These are phyloP conservation scores for Erythrolamprus reginae DNA, from an alignment of 2,113 vertebrate genomes.

Conservation along the genomic window DNA sequence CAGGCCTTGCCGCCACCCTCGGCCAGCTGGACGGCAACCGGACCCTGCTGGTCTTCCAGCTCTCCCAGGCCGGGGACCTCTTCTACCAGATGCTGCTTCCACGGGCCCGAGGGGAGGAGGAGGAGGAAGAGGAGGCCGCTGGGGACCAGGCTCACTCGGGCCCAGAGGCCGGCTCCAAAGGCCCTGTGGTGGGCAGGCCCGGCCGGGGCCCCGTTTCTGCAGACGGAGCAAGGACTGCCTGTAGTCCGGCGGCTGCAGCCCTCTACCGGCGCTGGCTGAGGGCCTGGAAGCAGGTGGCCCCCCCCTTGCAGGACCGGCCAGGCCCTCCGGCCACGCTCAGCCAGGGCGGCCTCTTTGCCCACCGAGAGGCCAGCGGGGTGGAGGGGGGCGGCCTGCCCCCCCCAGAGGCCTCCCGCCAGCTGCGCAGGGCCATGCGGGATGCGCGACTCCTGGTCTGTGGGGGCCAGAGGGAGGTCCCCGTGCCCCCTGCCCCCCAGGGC, in stretches of 20 bases:
- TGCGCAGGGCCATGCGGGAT: slow-evolving; percentile 51
- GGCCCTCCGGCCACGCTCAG: slow-evolving; percentile 22
- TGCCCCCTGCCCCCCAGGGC: slow-evolving; percentile 23
- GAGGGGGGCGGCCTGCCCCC: fast-evolving
- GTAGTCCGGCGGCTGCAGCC: fast-evolving
- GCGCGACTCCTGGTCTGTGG: slow-evolving; percentile 37
- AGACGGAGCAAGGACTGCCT: not conserved
- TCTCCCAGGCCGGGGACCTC: slow-evolving; percentile 76
- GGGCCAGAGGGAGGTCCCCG: not conserved
- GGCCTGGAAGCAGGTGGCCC: fast-evolving
- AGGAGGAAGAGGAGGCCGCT: too few species aligned
- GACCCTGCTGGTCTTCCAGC: slow-evolving; percentile 70
- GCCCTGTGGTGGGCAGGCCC: fast-evolving
- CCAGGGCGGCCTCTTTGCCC: slow-evolving; percentile 2
- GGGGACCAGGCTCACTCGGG: not conserved
- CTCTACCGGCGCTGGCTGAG: slow-evolving; percentile 46
- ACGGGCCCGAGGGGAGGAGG: not conserved
- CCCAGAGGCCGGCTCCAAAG: fast-evolving
- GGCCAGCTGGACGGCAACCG: not conserved
- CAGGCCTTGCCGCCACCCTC: slow-evolving; percentile 70
- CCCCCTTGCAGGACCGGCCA: fast-evolving
- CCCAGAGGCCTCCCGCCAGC: not conserved
- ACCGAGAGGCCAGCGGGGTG: not conserved
- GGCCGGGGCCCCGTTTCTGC: fast-evolving
- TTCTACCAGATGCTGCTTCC: slow-evolving; percentile 74